A percentile compares a stretch with the other conserved stretches of the same genome.
phyloP scores from a whole-genome alignment of 2,113 vertebrate species.

The Strix uralensis region DNA sequence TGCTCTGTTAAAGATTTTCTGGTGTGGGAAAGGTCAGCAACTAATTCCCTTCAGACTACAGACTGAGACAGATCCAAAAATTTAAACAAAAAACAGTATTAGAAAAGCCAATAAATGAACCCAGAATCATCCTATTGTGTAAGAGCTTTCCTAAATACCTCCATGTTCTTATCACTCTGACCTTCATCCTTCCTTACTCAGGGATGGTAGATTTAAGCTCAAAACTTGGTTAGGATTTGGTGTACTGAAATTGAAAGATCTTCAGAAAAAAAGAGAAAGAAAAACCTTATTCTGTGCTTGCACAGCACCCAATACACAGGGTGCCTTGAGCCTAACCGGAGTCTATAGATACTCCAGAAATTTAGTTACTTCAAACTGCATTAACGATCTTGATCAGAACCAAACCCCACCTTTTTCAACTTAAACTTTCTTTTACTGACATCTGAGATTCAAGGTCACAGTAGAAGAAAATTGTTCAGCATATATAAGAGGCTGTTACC shows the following conservation, averaged over 20 bases:
- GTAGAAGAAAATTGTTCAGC: not conserved
- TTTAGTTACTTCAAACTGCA: not conserved
- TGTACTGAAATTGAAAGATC: not conserved
- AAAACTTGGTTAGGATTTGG: not conserved
- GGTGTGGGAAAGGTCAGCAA: constrained; percentile 49
- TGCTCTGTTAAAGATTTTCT: not conserved
- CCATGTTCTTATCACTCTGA: not conserved
- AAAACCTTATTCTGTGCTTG: not conserved
- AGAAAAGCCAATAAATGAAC: constrained; percentile 18
- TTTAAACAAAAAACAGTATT: not conserved
- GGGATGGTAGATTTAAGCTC: not conserved
- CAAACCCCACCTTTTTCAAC: not conserved
- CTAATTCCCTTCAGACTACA: constrained; percentile 28
- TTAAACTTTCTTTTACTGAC: not conserved
- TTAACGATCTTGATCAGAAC: not conserved
- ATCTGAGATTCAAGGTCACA: not conserved
- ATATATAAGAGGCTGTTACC: not conserved
- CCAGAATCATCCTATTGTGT: not conserved
- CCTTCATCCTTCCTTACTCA: not conserved
- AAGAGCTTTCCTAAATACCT: not conserved
- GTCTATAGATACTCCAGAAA: not conserved
- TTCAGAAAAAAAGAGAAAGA: not conserved
- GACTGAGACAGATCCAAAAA: constrained; percentile 5
- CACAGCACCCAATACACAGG: not conserved
- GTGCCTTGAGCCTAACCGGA: not conserved